Evolutionary conservation across 2,888 invertebrate genomes (phyloP).

Genomic region (Thereva unica): DNA sequence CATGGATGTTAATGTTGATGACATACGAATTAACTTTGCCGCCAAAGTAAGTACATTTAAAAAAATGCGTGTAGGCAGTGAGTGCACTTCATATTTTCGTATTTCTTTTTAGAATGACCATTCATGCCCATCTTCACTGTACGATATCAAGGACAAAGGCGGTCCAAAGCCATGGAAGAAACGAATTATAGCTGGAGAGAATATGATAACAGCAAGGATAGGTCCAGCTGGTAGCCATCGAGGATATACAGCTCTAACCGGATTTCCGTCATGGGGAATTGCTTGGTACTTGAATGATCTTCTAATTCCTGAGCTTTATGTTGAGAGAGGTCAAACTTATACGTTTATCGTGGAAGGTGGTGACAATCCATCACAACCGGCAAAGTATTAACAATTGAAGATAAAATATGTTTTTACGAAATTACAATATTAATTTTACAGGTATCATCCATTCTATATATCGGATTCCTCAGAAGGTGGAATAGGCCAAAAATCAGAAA

Average conservation of each 20-base stretch:
- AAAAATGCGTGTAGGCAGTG: slow-evolving; percentile 1
- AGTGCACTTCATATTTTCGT: background rate
- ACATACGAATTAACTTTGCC: slow-evolving; percentile 80
- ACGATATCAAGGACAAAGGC: slow-evolving; percentile 64
- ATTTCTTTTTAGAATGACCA: slow-evolving; percentile 65
- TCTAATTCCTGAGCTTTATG: slow-evolving; percentile 85
- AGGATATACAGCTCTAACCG: slow-evolving; percentile 81
- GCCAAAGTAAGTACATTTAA: slow-evolving; percentile 57
- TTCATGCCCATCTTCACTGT: slow-evolving; percentile 71
- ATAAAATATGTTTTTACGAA: background rate
- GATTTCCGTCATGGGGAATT: slow-evolving; percentile 84
- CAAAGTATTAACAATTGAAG: slow-evolving; percentile 61
- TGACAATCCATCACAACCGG: slow-evolving; percentile 76
- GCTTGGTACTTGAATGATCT: slow-evolving; percentile 92
- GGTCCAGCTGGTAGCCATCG: slow-evolving; percentile 83
- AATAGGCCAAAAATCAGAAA: slow-evolving; percentile 75
- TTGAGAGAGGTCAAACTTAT: slow-evolving; percentile 85
- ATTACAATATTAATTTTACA: slow-evolving; percentile 46
- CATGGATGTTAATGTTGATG: slow-evolving; percentile 59
- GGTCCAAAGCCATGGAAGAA: slow-evolving; percentile 72
- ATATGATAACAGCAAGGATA: slow-evolving; percentile 72
- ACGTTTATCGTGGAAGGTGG: slow-evolving; percentile 87
- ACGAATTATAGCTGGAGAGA: slow-evolving; percentile 66
- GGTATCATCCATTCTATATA: slow-evolving; percentile 91
- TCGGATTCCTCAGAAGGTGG: slow-evolving; percentile 86